Evolutionary conservation across 1,140 invertebrate genomes (phyloP), one percentile per base, ranked within the genome.

Genomic region (Neoseiulus cucumeris): DNA sequence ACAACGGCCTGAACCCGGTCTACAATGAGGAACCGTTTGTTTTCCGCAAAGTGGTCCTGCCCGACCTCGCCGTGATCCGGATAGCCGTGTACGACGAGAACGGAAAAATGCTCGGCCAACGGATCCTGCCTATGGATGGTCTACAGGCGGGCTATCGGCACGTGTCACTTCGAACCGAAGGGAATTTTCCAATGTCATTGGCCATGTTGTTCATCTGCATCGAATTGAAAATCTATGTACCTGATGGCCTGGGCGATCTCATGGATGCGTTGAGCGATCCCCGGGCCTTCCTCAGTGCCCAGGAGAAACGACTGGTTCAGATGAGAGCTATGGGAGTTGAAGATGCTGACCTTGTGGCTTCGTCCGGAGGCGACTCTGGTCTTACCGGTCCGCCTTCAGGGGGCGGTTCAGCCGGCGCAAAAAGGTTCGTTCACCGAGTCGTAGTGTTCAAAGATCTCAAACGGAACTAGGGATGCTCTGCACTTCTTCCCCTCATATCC

Each of bases 21-120:
- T 98, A 95, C 78, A 95, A 98, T 76, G 96, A 98, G 78, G 94
- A 98, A 73, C 84, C 92, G 0, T 99, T 99, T 78, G 80, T 96
- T 1, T 98, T 98, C 76, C 81, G 96, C 73, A 99, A 99, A 82
- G 89, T 96, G 9, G 94, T 99, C 7, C 79, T 99, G 5, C 96
- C 96, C 2, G 96, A 99, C 78, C 76, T 99, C 70, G 96, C 96
- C 14, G 93, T 98, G 1, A 77, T 99, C 7, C 81, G 95, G 39
- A 97, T 99, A 74, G 95, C 91, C 1, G 96, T 99, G 6, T 98
- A 96, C 79, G 96, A 99, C 76, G 96, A 99, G 76, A 97, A 88
- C 73, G 88, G 90, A 47, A 96, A 92, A 76, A 82, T 98, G 66
- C 81, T 99, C 0, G 96, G 96, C 0, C 96, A 99, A 74, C 80